Conservation (phyloP, 2,888 invertebrate species). For the Hypsopygia costalis region DNA sequence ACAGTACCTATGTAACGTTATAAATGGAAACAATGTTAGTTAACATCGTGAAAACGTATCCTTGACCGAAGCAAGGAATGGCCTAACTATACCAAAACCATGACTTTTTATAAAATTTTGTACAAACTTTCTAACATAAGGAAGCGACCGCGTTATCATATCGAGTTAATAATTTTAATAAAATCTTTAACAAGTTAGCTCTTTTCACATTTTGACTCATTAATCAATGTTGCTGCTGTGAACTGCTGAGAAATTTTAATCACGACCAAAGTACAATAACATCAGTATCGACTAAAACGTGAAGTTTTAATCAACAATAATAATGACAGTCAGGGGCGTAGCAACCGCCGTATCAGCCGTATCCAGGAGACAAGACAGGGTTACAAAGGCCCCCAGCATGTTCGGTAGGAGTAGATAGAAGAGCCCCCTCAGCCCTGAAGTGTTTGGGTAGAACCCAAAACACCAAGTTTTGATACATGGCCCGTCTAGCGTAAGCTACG, state of each 20-base stretch:
- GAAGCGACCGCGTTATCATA: slow-evolving; percentile 16
- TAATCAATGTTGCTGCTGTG: slow-evolving; percentile 4
- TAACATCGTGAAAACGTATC: not conserved
- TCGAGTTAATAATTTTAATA: not conserved
- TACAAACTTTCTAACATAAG: slow-evolving; percentile 34
- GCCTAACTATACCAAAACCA: slow-evolving; percentile 46
- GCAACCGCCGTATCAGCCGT: no score
- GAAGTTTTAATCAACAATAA: not conserved
- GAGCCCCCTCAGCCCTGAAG: no score
- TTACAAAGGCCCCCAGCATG: no score
- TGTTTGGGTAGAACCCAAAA: no score
- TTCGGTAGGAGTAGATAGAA: no score
- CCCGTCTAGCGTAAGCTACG: no score
- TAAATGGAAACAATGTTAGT: not conserved
- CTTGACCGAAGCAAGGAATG: slow-evolving; percentile 2
- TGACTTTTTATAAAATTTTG: slow-evolving; percentile 65
- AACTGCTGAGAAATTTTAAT: slow-evolving; percentile 4
- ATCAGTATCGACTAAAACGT: not conserved
- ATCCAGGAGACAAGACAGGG: no score
- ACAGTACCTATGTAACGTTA: not conserved
- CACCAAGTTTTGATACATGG: no score
- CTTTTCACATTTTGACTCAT: slow-evolving; percentile 3
- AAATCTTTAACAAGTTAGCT: not conserved
- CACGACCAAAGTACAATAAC: slow-evolving; percentile 8
- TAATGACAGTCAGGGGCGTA: no score